Base-by-base conservation (phyloP, 2,113 vertebrate species). In the Dasyurus viverrinus region DNA sequence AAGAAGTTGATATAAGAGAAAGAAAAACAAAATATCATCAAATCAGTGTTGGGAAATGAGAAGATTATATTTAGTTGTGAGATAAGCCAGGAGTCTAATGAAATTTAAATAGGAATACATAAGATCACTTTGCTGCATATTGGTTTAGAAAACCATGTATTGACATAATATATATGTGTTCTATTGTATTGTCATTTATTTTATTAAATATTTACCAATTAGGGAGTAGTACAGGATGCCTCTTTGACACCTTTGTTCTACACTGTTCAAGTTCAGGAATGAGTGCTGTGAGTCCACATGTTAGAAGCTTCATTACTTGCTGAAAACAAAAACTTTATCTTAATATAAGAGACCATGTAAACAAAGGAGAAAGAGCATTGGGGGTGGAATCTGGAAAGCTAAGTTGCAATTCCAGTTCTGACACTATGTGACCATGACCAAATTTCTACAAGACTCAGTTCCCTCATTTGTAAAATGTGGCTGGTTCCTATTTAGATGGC, bases 1-100 rank as follows among this genome's bases (percentile, higher is more conserved):
- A 96, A 96, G 95, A 95, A 97, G 95, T 97, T 98, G 97, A 97
- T 93, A 96, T 53, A 90, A 92, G 93, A 2, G 2, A 91, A 89
- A 93, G 30, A 91, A 89, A 93, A 95, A 96, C 90, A 96, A 96
- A 97, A 96, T 92, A 94, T 95, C 14, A 94, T 55, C 93, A 97
- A 96, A 90, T 42, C 24, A 7, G 57, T 9, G 22, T 0, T 36
- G 16, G 12, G 48, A 0, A 47, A 25, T 19, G 47, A 5, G 16
- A n/a, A 92, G 48, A 55, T 27, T 42, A 10, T 76, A 91, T 26
- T 92, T 57, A 16, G 53, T 54, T 92, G 89, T 47, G n/a, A 89
- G 54, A 22, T 9, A 53, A 89, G 52, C 46, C 53, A 92, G 54
- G 54, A 92, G 57, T 48, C 93, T 57, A 68, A 30, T 42, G n/a